Evolutionary conservation across 2,888 invertebrate species (phyloP).

Genomic region (Cryptus viduatorius): DNA sequence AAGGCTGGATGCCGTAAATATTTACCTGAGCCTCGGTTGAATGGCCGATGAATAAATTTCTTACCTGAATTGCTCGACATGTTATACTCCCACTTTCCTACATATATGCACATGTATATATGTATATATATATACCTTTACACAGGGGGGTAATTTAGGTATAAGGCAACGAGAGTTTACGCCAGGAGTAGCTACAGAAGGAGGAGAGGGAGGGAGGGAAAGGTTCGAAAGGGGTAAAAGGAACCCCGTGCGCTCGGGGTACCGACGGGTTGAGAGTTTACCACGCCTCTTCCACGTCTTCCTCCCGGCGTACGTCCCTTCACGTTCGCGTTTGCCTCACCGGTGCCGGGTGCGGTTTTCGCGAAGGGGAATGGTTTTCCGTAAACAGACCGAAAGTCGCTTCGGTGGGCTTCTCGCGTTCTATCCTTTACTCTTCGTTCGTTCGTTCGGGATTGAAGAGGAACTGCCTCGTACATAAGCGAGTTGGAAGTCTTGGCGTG

Average conservation of each 20-base stretch:
- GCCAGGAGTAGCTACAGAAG: constrained; percentile 47
- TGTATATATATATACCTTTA: background rate
- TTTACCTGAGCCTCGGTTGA: constrained; percentile 66
- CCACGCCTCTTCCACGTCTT: constrained; percentile 80
- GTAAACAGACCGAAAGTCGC: constrained; percentile 79
- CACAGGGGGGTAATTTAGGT: constrained; percentile 54
- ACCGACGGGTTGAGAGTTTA: constrained; percentile 71
- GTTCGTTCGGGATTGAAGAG: constrained; percentile 54
- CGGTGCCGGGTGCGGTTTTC: constrained; percentile 54
- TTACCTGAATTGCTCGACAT: constrained; percentile 76
- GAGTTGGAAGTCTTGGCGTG: constrained; percentile 41
- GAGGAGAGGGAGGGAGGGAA: constrained; percentile 23
- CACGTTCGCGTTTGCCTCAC: constrained; percentile 47
- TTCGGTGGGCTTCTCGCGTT: constrained; percentile 59
- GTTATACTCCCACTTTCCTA: constrained; percentile 46
- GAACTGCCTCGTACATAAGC: constrained; percentile 18
- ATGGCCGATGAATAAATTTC: constrained; percentile 79
- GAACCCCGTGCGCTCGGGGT: constrained; percentile 64
- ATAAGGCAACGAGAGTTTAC: constrained; percentile 67
- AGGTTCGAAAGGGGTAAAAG: constrained; percentile 50
- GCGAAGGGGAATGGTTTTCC: constrained; percentile 74
- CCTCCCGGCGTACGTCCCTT: constrained; percentile 44
- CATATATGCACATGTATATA: constrained; percentile 7
- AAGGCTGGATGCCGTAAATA: constrained; percentile 67
- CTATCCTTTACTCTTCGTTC: constrained; percentile 68